phyloP scores from a whole-genome alignment of 2,113 vertebrate genomes.

The Anolis carolinensis region DNA sequence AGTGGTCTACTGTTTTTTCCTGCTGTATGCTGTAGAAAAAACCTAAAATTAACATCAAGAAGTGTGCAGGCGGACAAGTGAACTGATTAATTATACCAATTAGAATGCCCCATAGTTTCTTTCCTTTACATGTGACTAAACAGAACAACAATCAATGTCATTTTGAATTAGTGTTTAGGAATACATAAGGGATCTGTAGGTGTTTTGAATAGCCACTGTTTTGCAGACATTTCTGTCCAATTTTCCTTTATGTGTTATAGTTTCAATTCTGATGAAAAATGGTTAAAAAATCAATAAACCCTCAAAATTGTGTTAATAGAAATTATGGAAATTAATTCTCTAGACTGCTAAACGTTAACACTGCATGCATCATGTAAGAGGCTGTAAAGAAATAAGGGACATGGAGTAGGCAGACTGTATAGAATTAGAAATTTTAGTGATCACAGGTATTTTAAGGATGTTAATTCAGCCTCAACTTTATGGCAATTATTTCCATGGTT shows the following conservation, averaged over 20 bases:
- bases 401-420: neutral
- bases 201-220: slow-evolving; percentile 11
- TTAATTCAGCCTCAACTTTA: neutral
- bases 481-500: neutral
- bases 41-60: neutral
- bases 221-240: neutral
- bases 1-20: neutral
- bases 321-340: neutral
- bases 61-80: slow-evolving; percentile 22
- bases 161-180: slow-evolving; percentile 20
- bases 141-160: slow-evolving; percentile 22
- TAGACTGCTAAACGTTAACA: no score
- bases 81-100: slow-evolving; percentile 27
- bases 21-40: neutral
- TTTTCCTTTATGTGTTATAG: neutral
- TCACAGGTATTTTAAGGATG: neutral
- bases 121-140: slow-evolving; percentile 14
- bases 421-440: neutral
- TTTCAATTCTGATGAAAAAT: neutral
- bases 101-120: slow-evolving; percentile 19
- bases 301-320: neutral
- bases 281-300: neutral
- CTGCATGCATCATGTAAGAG: neutral
- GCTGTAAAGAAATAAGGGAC: neutral
- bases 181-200: slow-evolving; percentile 26